phyloP scores from a whole-genome alignment of 2,888 invertebrate genomes.

The Aphidius colemani region DNA sequence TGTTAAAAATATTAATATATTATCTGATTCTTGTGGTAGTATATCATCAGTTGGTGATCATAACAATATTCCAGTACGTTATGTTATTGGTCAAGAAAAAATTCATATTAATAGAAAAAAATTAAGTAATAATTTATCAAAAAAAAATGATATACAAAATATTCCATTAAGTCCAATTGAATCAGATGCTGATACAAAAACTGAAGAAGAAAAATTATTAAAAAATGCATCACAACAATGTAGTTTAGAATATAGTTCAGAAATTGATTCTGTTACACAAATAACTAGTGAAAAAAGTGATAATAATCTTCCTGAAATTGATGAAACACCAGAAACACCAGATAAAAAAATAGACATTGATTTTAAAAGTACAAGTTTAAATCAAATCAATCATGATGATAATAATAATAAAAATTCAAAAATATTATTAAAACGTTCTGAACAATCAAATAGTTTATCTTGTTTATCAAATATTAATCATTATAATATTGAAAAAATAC shows the following conservation, averaged over 20 bases:
- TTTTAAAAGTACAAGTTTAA: conserved; percentile 29
- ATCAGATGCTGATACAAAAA: conserved; percentile 49
- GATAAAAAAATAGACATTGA: conserved; percentile 32
- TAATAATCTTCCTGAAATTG: conserved; percentile 53
- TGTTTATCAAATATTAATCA: conserved; percentile 45
- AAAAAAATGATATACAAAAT: conserved; percentile 54
- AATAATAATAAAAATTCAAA: conserved; percentile 20
- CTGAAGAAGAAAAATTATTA: conserved; percentile 60
- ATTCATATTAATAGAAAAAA: conserved; percentile 41
- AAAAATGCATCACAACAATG: conserved; percentile 74
- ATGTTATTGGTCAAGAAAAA: conserved; percentile 58
- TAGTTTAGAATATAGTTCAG: conserved; percentile 72
- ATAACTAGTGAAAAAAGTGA: conserved; percentile 54
- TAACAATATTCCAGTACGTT: conserved; percentile 50
- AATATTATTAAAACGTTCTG: conserved; percentile 38
- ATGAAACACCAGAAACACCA: conserved; percentile 42
- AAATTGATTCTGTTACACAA: conserved; percentile 52
- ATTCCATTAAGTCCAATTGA: conserved; percentile 44
- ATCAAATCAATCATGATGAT: conserved; percentile 27
- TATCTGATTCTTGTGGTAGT: conserved; percentile 68
- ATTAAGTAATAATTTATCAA: conserved; percentile 39
- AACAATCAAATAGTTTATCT: conserved; percentile 50
- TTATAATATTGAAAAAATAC: conserved; percentile 36
- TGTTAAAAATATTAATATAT: conserved; percentile 69
- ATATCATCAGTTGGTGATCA: conserved; percentile 44